These are phyloP conservation scores for Eristalinus sepulchralis DNA, from an alignment of 2,888 invertebrate species.

Conservation along the genomic window DNA sequence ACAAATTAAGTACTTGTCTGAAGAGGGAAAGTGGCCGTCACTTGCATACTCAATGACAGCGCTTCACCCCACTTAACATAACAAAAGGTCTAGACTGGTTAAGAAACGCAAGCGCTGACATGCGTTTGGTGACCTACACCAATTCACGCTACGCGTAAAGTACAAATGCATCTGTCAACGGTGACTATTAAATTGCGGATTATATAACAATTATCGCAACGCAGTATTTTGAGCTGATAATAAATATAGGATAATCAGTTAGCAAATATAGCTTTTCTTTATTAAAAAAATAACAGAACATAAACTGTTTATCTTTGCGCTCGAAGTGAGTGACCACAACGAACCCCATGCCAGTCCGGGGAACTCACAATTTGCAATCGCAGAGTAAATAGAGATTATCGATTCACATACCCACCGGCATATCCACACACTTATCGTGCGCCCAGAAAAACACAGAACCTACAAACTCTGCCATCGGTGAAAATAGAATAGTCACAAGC, in stretches of 20 bases:
- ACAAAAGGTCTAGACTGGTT: no score
- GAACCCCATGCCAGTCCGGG: not conserved
- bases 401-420: not conserved
- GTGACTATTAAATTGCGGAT: not conserved
- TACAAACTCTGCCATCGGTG: not conserved
- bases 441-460: not conserved
- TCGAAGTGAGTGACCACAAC: not conserved
- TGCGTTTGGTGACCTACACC: no score
- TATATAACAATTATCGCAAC: not conserved
- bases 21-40: no score
- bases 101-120: no score
- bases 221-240: not conserved
- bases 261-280: not conserved
- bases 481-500: not conserved
- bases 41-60: no score
- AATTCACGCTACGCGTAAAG: no score
- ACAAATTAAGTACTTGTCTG: no score
- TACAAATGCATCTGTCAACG: no score
- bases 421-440: not conserved
- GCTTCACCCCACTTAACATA: no score
- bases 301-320: not conserved
- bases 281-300: not conserved
- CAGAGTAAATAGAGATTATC: not conserved
- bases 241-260: not conserved
- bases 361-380: not conserved